Percentiles rank a stretch among this genome's conserved stretches.
These are phyloP conservation scores for Torymus auratus DNA, from an alignment of 2,888 invertebrate species.

Conservation along the genomic window DNA sequence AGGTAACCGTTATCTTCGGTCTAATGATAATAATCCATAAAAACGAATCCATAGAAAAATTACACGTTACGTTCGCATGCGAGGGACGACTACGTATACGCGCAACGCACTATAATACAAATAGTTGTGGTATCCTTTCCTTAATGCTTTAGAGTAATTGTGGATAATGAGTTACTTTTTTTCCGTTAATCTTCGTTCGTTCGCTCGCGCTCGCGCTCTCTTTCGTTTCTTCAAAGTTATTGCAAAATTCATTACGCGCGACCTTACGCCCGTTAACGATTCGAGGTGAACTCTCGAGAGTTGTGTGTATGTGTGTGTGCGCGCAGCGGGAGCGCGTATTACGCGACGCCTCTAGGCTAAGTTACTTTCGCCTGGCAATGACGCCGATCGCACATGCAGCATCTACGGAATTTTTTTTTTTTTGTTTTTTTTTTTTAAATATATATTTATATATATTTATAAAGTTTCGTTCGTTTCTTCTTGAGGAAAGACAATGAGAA, in stretches of 20 bases:
- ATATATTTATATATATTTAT: constrained; percentile 16
- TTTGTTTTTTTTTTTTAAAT: too few species aligned
- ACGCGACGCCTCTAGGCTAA: constrained; percentile 34
- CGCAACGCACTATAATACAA: constrained; percentile 68
- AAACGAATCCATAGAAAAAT: constrained; percentile 66
- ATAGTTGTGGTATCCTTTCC: constrained; percentile 66
- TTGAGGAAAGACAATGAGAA: constrained; percentile 23
- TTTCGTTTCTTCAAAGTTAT: constrained; percentile 64
- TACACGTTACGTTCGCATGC: constrained; percentile 66
- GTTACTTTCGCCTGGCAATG: constrained; percentile 50
- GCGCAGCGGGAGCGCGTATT: not conserved
- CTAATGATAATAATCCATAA: constrained; percentile 55
- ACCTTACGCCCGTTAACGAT: constrained; percentile 39
- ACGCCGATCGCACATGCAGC: constrained; percentile 5
- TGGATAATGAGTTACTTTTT: constrained; percentile 50
- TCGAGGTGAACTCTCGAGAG: constrained; percentile 36
- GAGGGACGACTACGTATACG: constrained; percentile 70
- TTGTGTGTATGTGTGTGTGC: too few species aligned
- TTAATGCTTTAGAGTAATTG: constrained; percentile 63
- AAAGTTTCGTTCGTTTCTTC: constrained; percentile 25
- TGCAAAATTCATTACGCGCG: constrained; percentile 65
- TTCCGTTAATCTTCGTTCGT: not conserved
- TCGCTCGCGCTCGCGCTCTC: constrained; percentile 15
- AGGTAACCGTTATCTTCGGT: constrained; percentile 49
- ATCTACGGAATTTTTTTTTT: constrained; percentile 11